Conservation (phyloP, 2,888 invertebrate species). For the Octodonta nipae region DNA sequence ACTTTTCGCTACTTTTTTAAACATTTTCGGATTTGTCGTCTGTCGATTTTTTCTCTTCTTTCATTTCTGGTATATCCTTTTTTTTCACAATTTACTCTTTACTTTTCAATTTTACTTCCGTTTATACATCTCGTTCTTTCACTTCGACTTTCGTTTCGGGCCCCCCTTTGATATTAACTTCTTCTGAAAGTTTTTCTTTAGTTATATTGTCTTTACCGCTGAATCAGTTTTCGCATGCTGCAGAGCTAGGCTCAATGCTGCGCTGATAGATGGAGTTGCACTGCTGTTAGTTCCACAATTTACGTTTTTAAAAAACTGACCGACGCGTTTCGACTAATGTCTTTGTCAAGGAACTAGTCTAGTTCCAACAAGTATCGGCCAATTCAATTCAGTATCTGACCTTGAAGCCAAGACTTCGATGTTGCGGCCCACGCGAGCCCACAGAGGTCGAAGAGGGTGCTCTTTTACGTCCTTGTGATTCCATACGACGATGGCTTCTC, state of each 20-base stretch:
- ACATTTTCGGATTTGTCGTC: constrained; percentile 26
- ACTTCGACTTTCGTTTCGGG: constrained; percentile 15
- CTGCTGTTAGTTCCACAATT: constrained; percentile 50
- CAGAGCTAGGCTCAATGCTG: constrained; percentile 62
- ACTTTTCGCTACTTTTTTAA: constrained; percentile 33
- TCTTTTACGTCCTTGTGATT: constrained; percentile 81
- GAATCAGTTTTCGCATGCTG: constrained; percentile 27
- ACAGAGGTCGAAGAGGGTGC: constrained; percentile 82
- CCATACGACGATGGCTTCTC: constrained; percentile 60
- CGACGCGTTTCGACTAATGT: too few relatives aligned
- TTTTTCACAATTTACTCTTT: constrained; percentile 8
- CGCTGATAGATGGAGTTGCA: constrained; percentile 53
- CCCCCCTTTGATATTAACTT: constrained; percentile 8
- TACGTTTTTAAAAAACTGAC: too few relatives aligned
- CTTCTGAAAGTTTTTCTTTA: constrained; percentile 12
- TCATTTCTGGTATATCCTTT: constrained; percentile 9
- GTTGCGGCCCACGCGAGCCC: constrained; percentile 94
- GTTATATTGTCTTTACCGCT: constrained; percentile 10
- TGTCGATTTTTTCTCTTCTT: constrained; percentile 16
- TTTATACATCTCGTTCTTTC: constrained; percentile 36
- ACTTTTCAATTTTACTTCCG: constrained; percentile 27
- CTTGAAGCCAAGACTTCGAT: constrained; percentile 91
- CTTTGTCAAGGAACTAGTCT: too few relatives aligned
- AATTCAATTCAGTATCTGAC: too few relatives aligned
- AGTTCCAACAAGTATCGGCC: too few relatives aligned